These are phyloP conservation scores for Tupaia tana DNA, from an alignment of 2,113 vertebrate species.

Conservation along the genomic window DNA sequence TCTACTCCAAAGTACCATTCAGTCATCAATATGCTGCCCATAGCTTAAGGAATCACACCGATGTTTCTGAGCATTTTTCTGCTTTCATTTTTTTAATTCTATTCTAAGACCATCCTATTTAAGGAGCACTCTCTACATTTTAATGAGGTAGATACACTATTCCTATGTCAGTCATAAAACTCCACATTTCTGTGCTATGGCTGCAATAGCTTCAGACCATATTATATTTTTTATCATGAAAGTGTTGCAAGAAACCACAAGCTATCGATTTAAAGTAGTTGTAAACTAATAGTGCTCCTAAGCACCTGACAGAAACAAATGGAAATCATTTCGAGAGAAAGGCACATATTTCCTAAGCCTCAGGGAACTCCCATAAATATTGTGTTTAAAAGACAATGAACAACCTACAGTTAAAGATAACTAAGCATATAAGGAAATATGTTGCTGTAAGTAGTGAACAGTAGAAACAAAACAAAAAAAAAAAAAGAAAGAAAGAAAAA, in stretches of 20 bases:
- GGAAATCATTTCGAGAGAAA: not conserved
- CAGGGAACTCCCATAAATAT: not conserved
- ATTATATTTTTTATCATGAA: not conserved
- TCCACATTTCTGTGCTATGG: not conserved
- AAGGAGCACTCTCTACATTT: not conserved
- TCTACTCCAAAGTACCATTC: not conserved
- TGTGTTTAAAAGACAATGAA: not conserved
- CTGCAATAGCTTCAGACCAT: not conserved
- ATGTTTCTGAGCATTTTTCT: not conserved
- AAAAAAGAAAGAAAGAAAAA: too few relatives aligned
- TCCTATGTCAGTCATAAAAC: not conserved
- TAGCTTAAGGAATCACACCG: not conserved
- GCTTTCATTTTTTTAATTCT: not conserved
- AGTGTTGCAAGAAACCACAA: not conserved
- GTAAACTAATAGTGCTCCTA: not conserved
- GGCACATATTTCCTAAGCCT: not conserved
- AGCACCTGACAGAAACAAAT: not conserved
- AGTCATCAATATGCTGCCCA: not conserved
- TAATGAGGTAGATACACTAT: not conserved
- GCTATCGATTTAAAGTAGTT: not conserved
- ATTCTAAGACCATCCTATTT: not conserved
- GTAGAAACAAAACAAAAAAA: not conserved
- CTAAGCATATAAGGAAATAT: not conserved
- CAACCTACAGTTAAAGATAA: constrained; percentile 18
- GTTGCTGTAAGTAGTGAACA: not conserved